These are phyloP conservation scores for Rhagonycha lutea DNA, from an alignment of 2,888 invertebrate species.

Conservation along the genomic window DNA sequence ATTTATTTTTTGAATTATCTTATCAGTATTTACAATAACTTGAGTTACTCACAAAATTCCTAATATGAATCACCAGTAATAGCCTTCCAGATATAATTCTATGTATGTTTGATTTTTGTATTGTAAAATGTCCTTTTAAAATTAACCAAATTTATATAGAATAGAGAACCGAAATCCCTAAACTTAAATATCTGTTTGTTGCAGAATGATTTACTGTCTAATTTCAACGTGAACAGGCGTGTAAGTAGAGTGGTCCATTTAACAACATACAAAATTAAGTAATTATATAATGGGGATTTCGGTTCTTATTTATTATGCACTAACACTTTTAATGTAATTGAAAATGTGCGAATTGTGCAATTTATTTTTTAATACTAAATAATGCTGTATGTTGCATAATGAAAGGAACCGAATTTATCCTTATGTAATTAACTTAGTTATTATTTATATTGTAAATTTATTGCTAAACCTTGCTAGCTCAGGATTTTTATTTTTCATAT, in stretches of 20 bases:
- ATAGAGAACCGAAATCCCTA: conserved; percentile 51
- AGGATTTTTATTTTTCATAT: background rate
- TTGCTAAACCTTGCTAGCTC: background rate
- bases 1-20: background rate
- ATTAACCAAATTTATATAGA: background rate
- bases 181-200: conserved; percentile 54
- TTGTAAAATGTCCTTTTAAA: background rate
- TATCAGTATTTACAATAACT: background rate
- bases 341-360: background rate
- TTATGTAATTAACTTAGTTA: conserved; percentile 23
- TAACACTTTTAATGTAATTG: conserved; percentile 6
- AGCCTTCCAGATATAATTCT: background rate
- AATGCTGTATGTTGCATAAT: conserved; percentile 32
- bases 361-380: background rate
- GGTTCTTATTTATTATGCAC: conserved; percentile 46
- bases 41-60: background rate
- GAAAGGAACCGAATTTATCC: conserved; percentile 36
- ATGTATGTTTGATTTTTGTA: background rate
- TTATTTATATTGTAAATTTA: background rate
- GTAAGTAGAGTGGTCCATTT: conserved; percentile 1
- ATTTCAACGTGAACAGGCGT: conserved; percentile 60
- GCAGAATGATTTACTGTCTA: conserved; percentile 67
- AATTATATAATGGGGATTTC: conserved; percentile 43
- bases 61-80: background rate
- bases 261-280: conserved; percentile 8